These are phyloP conservation scores for Porites australiensis DNA, from an alignment of 64 coral and sea anemone species.

Conservation along the genomic window DNA sequence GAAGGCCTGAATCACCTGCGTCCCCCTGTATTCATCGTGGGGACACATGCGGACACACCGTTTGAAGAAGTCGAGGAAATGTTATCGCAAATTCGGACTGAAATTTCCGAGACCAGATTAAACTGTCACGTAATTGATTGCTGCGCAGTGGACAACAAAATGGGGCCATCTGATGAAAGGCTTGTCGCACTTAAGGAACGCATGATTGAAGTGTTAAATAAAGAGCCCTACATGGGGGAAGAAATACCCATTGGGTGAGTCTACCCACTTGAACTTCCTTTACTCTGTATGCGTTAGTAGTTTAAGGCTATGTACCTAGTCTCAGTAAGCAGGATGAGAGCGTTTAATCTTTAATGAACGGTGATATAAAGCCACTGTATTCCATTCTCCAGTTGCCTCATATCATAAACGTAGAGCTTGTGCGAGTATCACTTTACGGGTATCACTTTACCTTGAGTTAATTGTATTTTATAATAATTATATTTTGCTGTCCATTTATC, in stretches of 20 bases:
- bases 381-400: background rate
- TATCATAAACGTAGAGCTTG: too few species aligned
- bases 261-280: too few species aligned
- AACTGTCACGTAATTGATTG: background rate
- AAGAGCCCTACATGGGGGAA: constrained; percentile 42
- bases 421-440: too few species aligned
- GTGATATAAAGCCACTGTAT: too few species aligned
- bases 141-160: constrained; percentile 22
- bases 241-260: constrained; percentile 4
- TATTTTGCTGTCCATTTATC: too few species aligned
- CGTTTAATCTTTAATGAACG: too few species aligned
- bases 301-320: too few species aligned
- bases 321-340: too few species aligned
- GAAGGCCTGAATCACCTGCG: background rate
- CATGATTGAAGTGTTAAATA: background rate
- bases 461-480: too few species aligned
- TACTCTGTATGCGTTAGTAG: too few species aligned
- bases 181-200: background rate
- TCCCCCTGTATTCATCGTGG: constrained; percentile 54
- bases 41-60: constrained; percentile 20
- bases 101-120: background rate
- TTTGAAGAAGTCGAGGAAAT: background rate
- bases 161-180: background rate
- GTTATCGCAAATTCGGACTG: background rate
- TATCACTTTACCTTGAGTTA: too few species aligned